A percentile compares a stretch with the other conserved stretches of the same genome.
phyloP scores from a whole-genome alignment of 2,888 invertebrate species.

The Drosophila algonquin region DNA sequence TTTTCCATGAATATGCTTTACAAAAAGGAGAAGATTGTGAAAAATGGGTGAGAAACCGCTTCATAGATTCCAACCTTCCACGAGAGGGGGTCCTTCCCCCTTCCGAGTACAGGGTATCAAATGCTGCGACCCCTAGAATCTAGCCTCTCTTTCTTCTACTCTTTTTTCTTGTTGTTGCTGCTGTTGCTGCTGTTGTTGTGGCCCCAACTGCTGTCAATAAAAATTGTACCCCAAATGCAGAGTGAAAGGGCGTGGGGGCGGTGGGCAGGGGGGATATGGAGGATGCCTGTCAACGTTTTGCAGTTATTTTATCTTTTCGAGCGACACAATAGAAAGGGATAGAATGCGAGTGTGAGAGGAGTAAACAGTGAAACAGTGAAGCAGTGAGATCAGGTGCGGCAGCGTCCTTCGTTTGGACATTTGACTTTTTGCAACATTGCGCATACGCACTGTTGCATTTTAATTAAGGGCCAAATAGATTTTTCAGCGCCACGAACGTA shows the following conservation, averaged over 20 bases:
- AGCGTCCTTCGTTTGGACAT: constrained; percentile 37
- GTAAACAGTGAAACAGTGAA: too few species aligned
- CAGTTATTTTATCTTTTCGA: constrained; percentile 69
- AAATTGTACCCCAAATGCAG: constrained; percentile 38
- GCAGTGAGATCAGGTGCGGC: constrained; percentile 37
- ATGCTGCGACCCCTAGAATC: background rate
- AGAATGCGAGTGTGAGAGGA: background rate
- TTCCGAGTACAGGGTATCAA: too few species aligned
- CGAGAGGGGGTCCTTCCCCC: too few species aligned
- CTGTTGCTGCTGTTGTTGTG: constrained; percentile 14
- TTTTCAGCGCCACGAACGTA: constrained; percentile 53
- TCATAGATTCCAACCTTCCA: background rate
- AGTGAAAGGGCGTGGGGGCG: background rate
- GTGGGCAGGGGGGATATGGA: background rate
- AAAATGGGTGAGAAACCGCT: too few species aligned
- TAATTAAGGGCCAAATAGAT: constrained; percentile 73
- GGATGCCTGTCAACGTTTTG: constrained; percentile 69
- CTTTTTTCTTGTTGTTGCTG: constrained; percentile 14
- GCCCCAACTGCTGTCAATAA: constrained; percentile 73
- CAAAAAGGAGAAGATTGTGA: too few species aligned
- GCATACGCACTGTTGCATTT: constrained; percentile 75
- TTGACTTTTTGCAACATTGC: constrained; percentile 72
- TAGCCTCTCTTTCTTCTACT: constrained; percentile 2
- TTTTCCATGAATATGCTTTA: too few species aligned
- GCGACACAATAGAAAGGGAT: constrained; percentile 11